A percentile compares a stretch with the other conserved stretches of the same genome.
phyloP scores from a whole-genome alignment of 64 coral and sea anemone species.

The Montipora foliosa region DNA sequence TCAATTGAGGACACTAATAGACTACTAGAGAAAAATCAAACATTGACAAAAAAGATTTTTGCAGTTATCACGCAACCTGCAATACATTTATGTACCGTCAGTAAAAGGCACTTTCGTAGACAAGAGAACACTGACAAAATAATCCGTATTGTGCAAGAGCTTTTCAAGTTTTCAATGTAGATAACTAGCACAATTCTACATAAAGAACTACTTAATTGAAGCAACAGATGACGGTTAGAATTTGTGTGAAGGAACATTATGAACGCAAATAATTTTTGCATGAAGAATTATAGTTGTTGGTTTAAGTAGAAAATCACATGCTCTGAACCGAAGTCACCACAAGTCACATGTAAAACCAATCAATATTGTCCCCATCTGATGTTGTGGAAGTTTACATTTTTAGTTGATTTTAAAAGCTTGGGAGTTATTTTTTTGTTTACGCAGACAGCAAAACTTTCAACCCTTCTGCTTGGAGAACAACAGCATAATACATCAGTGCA shows the following conservation, averaged over 20 bases:
- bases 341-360: not conserved
- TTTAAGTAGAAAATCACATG: too few species aligned
- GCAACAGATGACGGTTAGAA: conserved; percentile 1
- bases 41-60: too few species aligned
- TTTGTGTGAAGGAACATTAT: not conserved
- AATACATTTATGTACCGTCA: not conserved
- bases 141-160: not conserved
- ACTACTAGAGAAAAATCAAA: too few species aligned
- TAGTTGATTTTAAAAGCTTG: not conserved
- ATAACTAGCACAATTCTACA: not conserved
- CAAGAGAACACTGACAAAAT: not conserved
- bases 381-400: not conserved
- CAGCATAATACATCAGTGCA: conserved; percentile 19
- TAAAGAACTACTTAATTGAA: conserved; percentile 38
- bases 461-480: conserved; percentile 19
- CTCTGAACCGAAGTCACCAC: too few species aligned
- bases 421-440: conserved; percentile 11
- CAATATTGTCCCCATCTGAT: not conserved
- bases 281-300: not conserved
- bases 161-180: not conserved
- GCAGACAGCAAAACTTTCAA: conserved; percentile 20
- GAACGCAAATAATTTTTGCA: not conserved
- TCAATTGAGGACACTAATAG: too few species aligned
- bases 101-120: not conserved
- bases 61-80: not conserved